Evolutionary conservation across 2,113 vertebrate species (phyloP).

Genomic region (rat (Rattus norvegicus)): GRCr8 NC_086020.1:193166501-193167000

Average conservation of each 20-base stretch:
- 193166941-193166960: too few relatives aligned
- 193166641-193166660: background rate
- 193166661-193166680: background rate
- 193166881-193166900: too few relatives aligned
- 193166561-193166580: background rate
- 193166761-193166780: background rate
- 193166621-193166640: background rate
- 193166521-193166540: background rate
- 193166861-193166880: background rate
- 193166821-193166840: background rate
- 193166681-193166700: background rate
- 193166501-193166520: background rate
- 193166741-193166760: background rate
- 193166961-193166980: background rate
- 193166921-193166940: background rate
- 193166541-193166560: constrained; percentile 14
- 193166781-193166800: background rate
- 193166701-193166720: background rate
- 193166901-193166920: background rate
- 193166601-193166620: constrained; percentile 43
- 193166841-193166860: background rate
- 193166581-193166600: constrained; percentile 2
- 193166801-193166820: background rate
- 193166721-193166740: background rate
- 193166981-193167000: background rate